A percentile compares a stretch with the other conserved stretches of the same genome.
phyloP scores from a whole-genome alignment of 2,113 vertebrate genomes.

The Plecotus auritus region DNA sequence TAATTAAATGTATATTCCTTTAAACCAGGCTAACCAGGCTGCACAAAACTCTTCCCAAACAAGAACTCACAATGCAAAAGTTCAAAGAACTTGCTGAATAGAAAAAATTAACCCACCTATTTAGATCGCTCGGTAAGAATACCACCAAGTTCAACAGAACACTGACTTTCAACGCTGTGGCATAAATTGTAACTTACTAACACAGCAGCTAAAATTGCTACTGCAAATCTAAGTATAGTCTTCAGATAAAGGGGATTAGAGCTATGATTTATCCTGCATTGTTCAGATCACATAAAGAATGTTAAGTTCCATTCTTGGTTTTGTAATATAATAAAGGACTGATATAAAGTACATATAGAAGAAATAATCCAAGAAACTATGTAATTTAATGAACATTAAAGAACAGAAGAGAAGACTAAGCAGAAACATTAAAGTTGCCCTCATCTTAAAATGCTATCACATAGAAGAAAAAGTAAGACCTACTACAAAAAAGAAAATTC shows the following conservation, averaged over 20 bases:
- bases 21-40: background rate
- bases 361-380: background rate
- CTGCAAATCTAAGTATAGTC: background rate
- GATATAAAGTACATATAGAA: background rate
- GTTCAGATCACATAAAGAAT: slow-evolving; percentile 13
- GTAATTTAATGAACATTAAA: background rate
- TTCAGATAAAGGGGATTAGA: background rate
- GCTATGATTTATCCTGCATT: background rate
- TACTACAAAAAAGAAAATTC: background rate
- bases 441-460: background rate
- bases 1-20: background rate
- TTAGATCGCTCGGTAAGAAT: background rate
- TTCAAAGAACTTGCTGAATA: background rate
- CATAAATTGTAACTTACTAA: slow-evolving; percentile 24
- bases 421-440: background rate
- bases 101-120: slow-evolving; percentile 1
- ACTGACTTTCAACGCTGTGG: background rate
- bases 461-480: background rate
- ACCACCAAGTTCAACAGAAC: background rate
- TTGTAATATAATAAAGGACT: background rate
- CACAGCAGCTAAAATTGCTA: background rate
- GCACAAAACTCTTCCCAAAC: background rate
- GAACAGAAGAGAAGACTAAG: background rate
- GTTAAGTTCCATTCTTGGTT: background rate
- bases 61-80: background rate